phyloP scores from a whole-genome alignment of 2,888 invertebrate species.

The Synergus itoensis region DNA sequence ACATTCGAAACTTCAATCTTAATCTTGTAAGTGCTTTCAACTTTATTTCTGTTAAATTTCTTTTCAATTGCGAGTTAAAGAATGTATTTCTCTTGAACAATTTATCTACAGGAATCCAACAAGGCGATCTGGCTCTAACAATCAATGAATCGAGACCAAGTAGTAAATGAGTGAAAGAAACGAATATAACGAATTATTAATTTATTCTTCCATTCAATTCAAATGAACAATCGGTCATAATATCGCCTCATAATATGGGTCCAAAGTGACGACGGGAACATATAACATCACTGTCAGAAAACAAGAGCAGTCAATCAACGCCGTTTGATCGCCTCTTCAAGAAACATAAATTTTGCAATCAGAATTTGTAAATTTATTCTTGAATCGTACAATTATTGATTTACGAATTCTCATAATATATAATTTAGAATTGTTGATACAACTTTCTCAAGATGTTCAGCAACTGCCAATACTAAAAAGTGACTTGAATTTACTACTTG shows the following conservation, averaged over 20 bases:
- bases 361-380: not conserved
- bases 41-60: not conserved
- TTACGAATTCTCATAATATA: not conserved
- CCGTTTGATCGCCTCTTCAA: not conserved
- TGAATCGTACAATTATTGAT: not conserved
- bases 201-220: constrained; percentile 1
- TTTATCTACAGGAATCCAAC: not conserved
- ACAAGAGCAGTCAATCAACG: not conserved
- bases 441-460: not conserved
- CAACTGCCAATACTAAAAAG: not conserved
- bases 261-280: not conserved
- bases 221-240: not conserved
- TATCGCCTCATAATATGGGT: not conserved
- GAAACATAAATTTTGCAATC: not conserved
- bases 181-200: not conserved
- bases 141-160: constrained; percentile 3
- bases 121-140: not conserved
- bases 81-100: not conserved
- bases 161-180: not conserved
- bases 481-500: not conserved
- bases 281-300: not conserved
- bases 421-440: not conserved
- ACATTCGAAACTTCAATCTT: not conserved
- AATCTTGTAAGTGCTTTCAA: not conserved
- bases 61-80: not conserved